These are phyloP conservation scores for Siphamia tubifer DNA, from an alignment of 2,113 vertebrate genomes.

Conservation along the genomic window DNA sequence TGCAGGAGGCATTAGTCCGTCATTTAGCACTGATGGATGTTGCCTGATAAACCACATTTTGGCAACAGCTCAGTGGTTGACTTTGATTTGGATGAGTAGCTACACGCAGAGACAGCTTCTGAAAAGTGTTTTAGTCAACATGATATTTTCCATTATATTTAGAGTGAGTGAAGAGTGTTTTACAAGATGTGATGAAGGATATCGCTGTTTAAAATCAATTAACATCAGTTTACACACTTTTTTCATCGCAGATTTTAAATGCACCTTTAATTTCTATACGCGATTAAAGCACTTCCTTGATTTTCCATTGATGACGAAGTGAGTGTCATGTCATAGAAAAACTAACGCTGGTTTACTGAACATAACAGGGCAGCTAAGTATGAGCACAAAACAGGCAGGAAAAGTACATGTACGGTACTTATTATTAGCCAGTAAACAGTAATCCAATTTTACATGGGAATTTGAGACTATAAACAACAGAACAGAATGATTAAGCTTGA, in stretches of 20 bases:
- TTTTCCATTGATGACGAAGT: too few species aligned
- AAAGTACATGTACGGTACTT: too few species aligned
- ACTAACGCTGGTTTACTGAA: too few species aligned
- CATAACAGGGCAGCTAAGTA: too few species aligned
- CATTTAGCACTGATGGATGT: slow-evolving; percentile 49
- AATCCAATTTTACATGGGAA: slow-evolving; percentile 21
- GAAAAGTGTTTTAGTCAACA: slow-evolving; percentile 2
- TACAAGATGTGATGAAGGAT: neutral
- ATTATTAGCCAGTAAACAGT: neutral
- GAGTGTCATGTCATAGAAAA: too few species aligned
- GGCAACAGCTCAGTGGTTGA: slow-evolving; percentile 21
- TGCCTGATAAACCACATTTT: slow-evolving; percentile 28
- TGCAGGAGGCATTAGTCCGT: slow-evolving; percentile 35
- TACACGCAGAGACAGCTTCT: neutral
- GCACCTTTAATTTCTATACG: too few species aligned
- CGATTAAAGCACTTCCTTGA: too few species aligned
- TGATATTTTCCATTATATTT: neutral
- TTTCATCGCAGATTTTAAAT: too few species aligned
- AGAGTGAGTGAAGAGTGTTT: neutral
- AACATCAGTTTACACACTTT: too few species aligned
- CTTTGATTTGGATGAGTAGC: slow-evolving; percentile 5
- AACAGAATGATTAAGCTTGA: neutral
- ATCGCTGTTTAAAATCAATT: neutral
- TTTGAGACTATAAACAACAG: neutral
- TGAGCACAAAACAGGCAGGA: too few species aligned